These are phyloP conservation scores for Chiloscyllium plagiosum DNA, from an alignment of 2,113 vertebrate genomes.

Conservation along the genomic window DNA sequence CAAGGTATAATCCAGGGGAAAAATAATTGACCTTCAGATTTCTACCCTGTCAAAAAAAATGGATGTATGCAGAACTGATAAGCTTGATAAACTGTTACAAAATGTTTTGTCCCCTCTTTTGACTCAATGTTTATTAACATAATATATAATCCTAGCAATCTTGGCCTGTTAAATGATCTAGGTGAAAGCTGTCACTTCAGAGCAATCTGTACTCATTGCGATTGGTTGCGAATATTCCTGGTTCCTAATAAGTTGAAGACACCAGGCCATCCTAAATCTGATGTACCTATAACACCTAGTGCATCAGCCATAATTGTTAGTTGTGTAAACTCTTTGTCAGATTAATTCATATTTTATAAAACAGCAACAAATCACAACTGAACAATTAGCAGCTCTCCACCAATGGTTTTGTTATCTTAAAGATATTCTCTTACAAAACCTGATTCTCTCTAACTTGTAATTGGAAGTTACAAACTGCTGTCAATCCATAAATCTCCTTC, in stretches of 20 bases:
- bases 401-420: neutral
- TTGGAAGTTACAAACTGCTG: neutral
- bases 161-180: neutral
- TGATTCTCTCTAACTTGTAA: neutral
- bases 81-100: neutral
- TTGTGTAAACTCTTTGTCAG: neutral
- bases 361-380: neutral
- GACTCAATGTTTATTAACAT: neutral
- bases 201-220: neutral
- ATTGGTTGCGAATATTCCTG: neutral
- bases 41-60: neutral
- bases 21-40: neutral
- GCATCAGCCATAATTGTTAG: neutral
- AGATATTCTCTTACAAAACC: neutral
- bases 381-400: neutral
- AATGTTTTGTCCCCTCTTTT: neutral
- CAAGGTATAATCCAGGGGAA: neutral
- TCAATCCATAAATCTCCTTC: neutral
- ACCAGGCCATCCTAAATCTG: conserved; percentile 16
- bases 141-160: neutral
- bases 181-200: neutral
- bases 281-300: neutral
- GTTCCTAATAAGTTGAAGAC: neutral
- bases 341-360: neutral
- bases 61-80: neutral